Evolutionary conservation across 1,140 invertebrate genomes (phyloP).

Genomic region (Hypsibius dujardini): DNA sequence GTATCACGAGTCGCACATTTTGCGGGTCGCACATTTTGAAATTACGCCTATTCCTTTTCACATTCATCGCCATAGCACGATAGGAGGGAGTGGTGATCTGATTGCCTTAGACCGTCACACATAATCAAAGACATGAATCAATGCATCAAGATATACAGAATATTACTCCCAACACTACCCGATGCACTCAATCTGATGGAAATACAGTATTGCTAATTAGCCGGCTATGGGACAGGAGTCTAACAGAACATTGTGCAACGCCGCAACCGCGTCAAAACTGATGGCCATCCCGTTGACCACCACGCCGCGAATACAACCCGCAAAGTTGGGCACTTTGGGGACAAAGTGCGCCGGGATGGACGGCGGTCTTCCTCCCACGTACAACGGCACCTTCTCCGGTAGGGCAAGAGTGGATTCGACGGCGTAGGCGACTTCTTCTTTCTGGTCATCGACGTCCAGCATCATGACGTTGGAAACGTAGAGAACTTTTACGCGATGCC

Average conservation of each 20-base stretch:
- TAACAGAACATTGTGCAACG: conserved; percentile 58
- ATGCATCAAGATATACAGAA: too few relatives aligned
- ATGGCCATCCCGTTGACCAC: conserved; percentile 44
- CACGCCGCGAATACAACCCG: conserved; percentile 72
- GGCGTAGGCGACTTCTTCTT: neutral
- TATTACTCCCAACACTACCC: too few relatives aligned
- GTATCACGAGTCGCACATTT: too few relatives aligned
- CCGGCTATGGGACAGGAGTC: conserved; percentile 51
- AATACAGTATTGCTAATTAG: neutral
- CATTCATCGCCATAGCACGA: too few relatives aligned
- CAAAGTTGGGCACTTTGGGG: conserved; percentile 44
- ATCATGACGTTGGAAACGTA: conserved; percentile 24
- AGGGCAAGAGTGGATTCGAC: neutral
- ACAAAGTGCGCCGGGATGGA: conserved; percentile 5
- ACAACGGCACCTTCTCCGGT: conserved; percentile 5
- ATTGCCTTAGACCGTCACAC: too few relatives aligned
- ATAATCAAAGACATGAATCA: too few relatives aligned
- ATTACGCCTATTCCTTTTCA: too few relatives aligned
- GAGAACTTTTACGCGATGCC: conserved; percentile 27
- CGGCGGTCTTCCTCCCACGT: neutral
- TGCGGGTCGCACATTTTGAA: too few relatives aligned
- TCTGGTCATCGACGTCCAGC: conserved; percentile 25
- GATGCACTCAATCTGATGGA: too few relatives aligned
- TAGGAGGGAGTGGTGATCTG: too few relatives aligned
- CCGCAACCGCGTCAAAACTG: conserved; percentile 67